Conservation (phyloP, 2,888 invertebrate species). For the Drosophila cognata region DNA sequence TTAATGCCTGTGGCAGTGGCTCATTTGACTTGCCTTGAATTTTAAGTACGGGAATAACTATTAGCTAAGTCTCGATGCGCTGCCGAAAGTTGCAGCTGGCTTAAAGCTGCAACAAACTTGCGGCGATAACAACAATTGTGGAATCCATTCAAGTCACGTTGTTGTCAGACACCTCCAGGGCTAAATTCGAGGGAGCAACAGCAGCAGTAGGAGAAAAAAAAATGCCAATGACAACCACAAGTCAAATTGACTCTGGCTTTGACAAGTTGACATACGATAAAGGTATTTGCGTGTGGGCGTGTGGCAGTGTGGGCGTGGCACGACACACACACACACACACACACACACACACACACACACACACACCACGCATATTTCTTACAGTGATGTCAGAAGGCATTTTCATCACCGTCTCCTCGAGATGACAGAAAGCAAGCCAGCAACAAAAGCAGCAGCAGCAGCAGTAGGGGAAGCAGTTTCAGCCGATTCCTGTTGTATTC, state of each 20-base stretch:
- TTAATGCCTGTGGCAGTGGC: slow-evolving; percentile 36
- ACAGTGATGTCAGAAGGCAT: slow-evolving; percentile 75
- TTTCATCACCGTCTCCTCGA: slow-evolving; percentile 62
- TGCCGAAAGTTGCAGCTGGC: slow-evolving; percentile 5
- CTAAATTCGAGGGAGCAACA: slow-evolving; percentile 30
- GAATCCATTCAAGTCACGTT: slow-evolving; percentile 29
- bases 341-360: slow-evolving; percentile 12
- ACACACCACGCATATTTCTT: slow-evolving; percentile 53
- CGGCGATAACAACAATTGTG: slow-evolving; percentile 37
- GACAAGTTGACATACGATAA: slow-evolving; percentile 79
- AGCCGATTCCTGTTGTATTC: slow-evolving; percentile 33
- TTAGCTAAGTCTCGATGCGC: slow-evolving; percentile 7
- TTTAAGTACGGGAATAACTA: neutral
- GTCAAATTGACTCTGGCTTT: slow-evolving; percentile 80
- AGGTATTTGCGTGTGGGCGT: slow-evolving; percentile 64
- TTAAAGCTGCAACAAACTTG: slow-evolving; percentile 42
- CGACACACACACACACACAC: slow-evolving; percentile 8
- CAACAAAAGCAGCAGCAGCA: slow-evolving; percentile 4
- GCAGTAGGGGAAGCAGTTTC: slow-evolving; percentile 1
- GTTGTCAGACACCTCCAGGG: slow-evolving; percentile 31
- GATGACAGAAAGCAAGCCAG: slow-evolving; percentile 19
- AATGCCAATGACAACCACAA: slow-evolving; percentile 68
- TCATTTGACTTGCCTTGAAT: slow-evolving; percentile 7
- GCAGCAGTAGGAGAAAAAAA: slow-evolving; percentile 31
- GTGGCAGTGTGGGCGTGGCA: slow-evolving; percentile 26